These are phyloP conservation scores for Phoxinus dragarum DNA, from an alignment of 2,797 vertebrate genomes.

Conservation along the genomic window DNA sequence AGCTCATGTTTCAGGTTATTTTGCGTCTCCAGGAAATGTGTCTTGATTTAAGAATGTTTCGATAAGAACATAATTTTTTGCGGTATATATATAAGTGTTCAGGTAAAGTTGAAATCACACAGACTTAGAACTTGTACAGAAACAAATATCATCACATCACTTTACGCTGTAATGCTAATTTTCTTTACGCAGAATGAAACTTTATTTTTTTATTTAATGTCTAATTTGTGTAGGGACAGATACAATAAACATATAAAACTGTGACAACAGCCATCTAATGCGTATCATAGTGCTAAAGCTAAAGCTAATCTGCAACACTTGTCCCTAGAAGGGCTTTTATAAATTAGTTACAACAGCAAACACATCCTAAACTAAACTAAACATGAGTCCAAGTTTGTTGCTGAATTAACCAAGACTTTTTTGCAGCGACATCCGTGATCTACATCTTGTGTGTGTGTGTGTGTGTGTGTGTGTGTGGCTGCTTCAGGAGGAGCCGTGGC, in stretches of 20 bases:
- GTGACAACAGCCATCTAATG: too few species aligned
- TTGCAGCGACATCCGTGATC: too few species aligned
- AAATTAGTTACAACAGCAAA: too few species aligned
- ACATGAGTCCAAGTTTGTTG: too few species aligned
- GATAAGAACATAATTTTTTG: neutral
- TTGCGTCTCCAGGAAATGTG: neutral
- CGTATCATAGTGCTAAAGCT: too few species aligned
- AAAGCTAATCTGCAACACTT: too few species aligned
- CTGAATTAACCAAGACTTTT: too few species aligned
- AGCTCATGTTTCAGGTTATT: neutral
- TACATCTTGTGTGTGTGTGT: neutral
- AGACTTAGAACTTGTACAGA: neutral
- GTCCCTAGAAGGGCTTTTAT: too few species aligned
- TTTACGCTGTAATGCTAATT: constrained; percentile 11
- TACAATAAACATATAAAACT: too few species aligned
- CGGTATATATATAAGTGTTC: neutral
- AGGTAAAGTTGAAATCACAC: neutral
- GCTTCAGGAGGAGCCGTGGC: constrained; percentile 95
- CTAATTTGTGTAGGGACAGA: too few species aligned
- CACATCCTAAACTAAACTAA: too few species aligned
- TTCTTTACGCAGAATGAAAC: neutral
- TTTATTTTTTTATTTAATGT: too few species aligned
- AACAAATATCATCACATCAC: constrained; percentile 31
- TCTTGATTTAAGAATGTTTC: neutral
- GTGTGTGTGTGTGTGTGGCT: neutral